Base-by-base conservation (phyloP, 2,888 invertebrate genomes). In the Dasysyrphus albostriatus region DNA sequence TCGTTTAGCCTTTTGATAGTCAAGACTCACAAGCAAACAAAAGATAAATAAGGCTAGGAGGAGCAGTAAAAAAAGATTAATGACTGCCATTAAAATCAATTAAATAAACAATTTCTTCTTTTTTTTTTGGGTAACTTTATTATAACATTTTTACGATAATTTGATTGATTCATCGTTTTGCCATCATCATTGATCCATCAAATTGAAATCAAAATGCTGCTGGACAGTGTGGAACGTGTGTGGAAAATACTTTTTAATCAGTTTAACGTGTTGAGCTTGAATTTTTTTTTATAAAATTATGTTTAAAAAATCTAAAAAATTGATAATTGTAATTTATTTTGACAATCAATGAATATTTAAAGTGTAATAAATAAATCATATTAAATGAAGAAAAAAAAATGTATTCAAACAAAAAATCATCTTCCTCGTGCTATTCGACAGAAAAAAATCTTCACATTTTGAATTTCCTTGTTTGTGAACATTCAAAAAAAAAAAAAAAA, bases 11-110 rank as follows among this genome's bases (percentile, higher is more conserved):
- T 58, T 44, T 34, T 14, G 19, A 54, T 19, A 19, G 12, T 19
- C 29, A 67, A 44, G 32, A 19, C 72, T 72, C 29, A n/a, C 9
- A 72, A 51, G 19, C 19, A 81, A 69, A 87, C 75, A 88, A 83
- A 58, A 83, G 77, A 69, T 88, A 10, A 10, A 19, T 10, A 49
- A 67, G 67, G 67, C 67, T 67, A 67, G 54, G 69, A 54, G 80
- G 70, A 78, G 79, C 78, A 9, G 37, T 37, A 42, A 87, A 84
- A 80, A 29, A 88, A 89, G 83, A 89, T 89, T 89, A 90, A 90
- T 90, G 90, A 90, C 89, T 89, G 88, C 78, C 72, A 49, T 72
- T 85, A 83, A 83, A 81, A 77, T 89, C 89, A 91, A 89, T 89
- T 91, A 91, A 91, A 91, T 89, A 81, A 88, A 89, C 79, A 89